These are phyloP conservation scores for Rhinolophus sinicus DNA, from an alignment of 2,113 vertebrate species.

Conservation along the genomic window DNA sequence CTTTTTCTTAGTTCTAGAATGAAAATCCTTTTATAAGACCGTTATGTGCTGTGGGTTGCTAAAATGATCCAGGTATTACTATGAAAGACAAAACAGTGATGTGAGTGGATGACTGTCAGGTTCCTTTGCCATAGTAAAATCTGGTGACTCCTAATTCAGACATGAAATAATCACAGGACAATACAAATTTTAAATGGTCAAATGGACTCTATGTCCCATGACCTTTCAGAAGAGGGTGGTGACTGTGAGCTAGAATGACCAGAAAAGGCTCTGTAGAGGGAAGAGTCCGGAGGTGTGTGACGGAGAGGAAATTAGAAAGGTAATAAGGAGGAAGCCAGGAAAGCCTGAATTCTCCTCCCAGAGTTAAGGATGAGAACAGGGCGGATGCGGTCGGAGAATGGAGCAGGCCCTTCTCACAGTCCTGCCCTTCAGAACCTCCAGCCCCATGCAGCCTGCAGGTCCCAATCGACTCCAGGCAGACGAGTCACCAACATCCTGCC, in stretches of 20 bases:
- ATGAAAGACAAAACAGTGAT: slow-evolving; percentile 17
- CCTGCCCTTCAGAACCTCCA: background rate
- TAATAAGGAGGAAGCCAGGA: background rate
- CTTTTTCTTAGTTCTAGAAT: background rate
- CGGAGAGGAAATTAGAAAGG: background rate
- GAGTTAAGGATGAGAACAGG: background rate
- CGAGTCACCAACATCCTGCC: background rate
- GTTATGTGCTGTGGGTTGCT: background rate
- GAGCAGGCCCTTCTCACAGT: background rate
- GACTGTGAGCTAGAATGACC: background rate
- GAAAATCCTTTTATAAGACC: background rate
- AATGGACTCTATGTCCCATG: background rate
- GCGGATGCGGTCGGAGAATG: background rate
- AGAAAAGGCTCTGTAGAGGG: background rate
- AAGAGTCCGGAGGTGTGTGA: background rate
- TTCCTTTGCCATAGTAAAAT: background rate
- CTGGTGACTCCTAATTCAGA: background rate
- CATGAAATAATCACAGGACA: background rate
- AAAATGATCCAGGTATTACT: background rate
- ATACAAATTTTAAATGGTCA: background rate
- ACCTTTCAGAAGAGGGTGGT: background rate
- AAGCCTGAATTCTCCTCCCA: background rate
- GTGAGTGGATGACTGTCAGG: background rate
- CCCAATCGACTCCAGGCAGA: background rate
- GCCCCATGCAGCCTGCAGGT: background rate